Evolutionary conservation across 2,888 invertebrate species (phyloP).

Genomic region (Scaeva pyrastri): DNA sequence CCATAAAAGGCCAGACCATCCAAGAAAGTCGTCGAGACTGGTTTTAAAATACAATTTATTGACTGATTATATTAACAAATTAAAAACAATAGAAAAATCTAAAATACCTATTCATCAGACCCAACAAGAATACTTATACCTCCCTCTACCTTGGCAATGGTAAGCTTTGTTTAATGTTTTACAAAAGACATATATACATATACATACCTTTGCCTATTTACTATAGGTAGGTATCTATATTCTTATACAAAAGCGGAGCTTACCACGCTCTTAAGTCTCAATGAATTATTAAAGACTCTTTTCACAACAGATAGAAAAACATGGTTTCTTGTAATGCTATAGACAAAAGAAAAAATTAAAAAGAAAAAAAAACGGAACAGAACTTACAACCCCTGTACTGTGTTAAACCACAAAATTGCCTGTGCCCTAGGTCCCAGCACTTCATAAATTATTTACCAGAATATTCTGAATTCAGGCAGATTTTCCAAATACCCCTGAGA

Average conservation of each 20-base stretch:
- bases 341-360: not conserved
- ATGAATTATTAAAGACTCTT: slow-evolving; percentile 39
- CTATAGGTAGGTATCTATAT: not conserved
- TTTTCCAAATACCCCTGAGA: slow-evolving; percentile 32
- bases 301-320: slow-evolving; percentile 31
- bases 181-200: not conserved
- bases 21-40: not conserved
- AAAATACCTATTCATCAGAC: not conserved
- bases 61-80: slow-evolving; percentile 6
- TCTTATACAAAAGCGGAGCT: slow-evolving; percentile 51
- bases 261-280: slow-evolving; percentile 25
- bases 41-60: slow-evolving; percentile 4
- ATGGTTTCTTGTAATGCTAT: slow-evolving; percentile 15
- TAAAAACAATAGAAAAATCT: not conserved
- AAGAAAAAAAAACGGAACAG: not conserved
- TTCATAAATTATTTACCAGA: slow-evolving; percentile 72
- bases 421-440: slow-evolving; percentile 58
- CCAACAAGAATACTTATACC: not conserved
- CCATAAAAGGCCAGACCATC: not conserved
- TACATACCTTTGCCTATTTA: not conserved
- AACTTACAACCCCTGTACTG: slow-evolving; percentile 13
- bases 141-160: not conserved
- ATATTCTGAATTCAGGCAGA: slow-evolving; percentile 72
- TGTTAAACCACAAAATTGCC: slow-evolving; percentile 57
- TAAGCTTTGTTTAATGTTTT: slow-evolving; percentile 1